A percentile compares a stretch with the other conserved stretches of the same genome.
Evolutionary conservation across 2,113 vertebrate genomes (phyloP).

Genomic region (Trichechus manatus): DNA sequence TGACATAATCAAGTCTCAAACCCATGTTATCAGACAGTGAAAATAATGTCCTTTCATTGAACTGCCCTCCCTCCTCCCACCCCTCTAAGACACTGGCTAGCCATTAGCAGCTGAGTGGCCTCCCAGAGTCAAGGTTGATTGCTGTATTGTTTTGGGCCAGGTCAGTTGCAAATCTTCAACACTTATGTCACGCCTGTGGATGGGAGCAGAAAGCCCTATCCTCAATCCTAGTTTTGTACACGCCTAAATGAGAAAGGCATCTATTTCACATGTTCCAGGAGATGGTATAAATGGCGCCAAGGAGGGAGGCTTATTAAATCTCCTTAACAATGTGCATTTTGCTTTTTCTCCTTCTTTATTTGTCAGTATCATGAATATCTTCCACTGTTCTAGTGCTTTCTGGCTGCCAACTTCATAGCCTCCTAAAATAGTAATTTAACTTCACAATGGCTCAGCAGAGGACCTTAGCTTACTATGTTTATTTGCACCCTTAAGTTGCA

Average conservation of each 20-base stretch:
- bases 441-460: conserved; percentile 46
- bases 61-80: neutral
- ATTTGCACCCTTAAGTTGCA: conserved; percentile 28
- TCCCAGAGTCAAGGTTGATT: neutral
- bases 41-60: neutral
- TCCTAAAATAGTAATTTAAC: conserved; percentile 72
- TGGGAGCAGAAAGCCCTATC: neutral
- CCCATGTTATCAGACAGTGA: neutral
- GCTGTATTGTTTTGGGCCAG: neutral
- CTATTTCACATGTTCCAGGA: neutral
- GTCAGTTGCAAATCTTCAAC: neutral
- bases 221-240: neutral
- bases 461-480: conserved; percentile 68
- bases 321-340: conserved; percentile 69
- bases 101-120: neutral
- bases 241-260: neutral
- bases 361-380: conserved; percentile 59
- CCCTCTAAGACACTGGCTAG: neutral
- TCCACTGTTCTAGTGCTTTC: conserved; percentile 38
- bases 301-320: conserved; percentile 53
- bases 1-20: neutral
- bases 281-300: neutral
- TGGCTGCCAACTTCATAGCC: conserved; percentile 60
- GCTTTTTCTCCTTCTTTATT: conserved; percentile 50
- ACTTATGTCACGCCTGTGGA: neutral